Evolutionary conservation across 2,888 invertebrate genomes (phyloP).

Genomic region (Leptinotarsa tumamoca): DNA sequence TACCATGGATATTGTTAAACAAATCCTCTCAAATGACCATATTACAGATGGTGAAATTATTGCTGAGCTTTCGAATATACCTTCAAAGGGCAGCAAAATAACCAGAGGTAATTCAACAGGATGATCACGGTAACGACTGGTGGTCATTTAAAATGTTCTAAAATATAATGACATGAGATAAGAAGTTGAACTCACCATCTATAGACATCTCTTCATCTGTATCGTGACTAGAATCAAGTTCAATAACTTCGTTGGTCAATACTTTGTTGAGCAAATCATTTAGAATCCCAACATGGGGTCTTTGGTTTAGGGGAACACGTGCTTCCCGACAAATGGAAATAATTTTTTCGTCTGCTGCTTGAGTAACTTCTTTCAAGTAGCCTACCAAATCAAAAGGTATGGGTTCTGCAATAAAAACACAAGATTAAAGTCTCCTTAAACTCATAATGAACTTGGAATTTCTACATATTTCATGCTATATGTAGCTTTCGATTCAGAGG

Average conservation of each 20-base stretch:
- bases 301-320: background rate
- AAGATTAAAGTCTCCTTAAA: too few relatives aligned
- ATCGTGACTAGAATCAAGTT: slow-evolving; percentile 24
- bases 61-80: too few relatives aligned
- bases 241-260: slow-evolving; percentile 18
- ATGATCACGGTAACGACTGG: too few relatives aligned
- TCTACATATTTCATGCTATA: too few relatives aligned
- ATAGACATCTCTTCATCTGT: background rate
- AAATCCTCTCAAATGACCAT: too few relatives aligned
- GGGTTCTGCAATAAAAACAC: background rate
- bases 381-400: slow-evolving; percentile 28
- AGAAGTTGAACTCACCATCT: background rate
- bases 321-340: background rate
- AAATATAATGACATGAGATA: background rate
- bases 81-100: too few relatives aligned
- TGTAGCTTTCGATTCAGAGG: too few relatives aligned
- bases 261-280: slow-evolving; percentile 26
- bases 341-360: slow-evolving; percentile 22
- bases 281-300: slow-evolving; percentile 4
- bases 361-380: slow-evolving; percentile 32
- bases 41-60: too few relatives aligned
- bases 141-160: too few relatives aligned
- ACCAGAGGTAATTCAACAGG: too few relatives aligned
- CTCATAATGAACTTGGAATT: too few relatives aligned
- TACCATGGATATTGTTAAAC: too few relatives aligned